These are phyloP conservation scores for Mythimna loreyi DNA, from an alignment of 2,888 invertebrate species.

Conservation along the genomic window DNA sequence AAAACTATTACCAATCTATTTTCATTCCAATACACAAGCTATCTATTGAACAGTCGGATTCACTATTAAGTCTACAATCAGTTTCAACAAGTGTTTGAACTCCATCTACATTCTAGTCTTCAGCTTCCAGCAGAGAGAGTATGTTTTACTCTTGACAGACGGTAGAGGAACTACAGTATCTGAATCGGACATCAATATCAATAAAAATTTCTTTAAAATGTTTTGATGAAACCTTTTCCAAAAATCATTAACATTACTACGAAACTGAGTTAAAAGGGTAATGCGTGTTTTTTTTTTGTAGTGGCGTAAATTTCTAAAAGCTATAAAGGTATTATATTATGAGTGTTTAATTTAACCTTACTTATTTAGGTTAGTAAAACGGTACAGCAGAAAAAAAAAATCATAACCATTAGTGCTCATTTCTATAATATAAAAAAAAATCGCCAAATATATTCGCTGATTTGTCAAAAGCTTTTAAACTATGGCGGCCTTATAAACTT, in stretches of 20 bases:
- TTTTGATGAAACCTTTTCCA: neutral
- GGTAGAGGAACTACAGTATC: neutral
- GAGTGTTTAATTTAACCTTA: neutral
- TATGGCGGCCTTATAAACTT: no score
- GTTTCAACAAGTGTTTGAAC: conserved; percentile 28
- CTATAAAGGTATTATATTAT: neutral
- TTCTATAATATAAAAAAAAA: no score
- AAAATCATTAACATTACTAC: neutral
- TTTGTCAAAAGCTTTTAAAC: no score
- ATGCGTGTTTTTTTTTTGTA: neutral
- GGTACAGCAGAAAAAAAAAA: no score
- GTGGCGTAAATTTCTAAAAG: neutral
- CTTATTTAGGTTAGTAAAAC: no score
- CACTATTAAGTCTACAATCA: conserved; percentile 16
- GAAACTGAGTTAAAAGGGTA: neutral
- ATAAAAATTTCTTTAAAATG: neutral
- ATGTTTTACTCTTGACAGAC: neutral
- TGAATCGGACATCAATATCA: conserved; percentile 3
- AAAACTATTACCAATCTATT: conserved; percentile 25
- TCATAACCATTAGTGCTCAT: no score
- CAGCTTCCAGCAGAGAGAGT: conserved; percentile 11
- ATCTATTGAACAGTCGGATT: neutral
- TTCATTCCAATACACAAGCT: conserved; percentile 3
- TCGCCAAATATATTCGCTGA: no score
- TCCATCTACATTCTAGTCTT: conserved; percentile 2